A percentile compares a stretch with the other conserved stretches of the same genome.
Conservation (phyloP, 2,888 invertebrate genomes). For the Epirrita christyi region DNA sequence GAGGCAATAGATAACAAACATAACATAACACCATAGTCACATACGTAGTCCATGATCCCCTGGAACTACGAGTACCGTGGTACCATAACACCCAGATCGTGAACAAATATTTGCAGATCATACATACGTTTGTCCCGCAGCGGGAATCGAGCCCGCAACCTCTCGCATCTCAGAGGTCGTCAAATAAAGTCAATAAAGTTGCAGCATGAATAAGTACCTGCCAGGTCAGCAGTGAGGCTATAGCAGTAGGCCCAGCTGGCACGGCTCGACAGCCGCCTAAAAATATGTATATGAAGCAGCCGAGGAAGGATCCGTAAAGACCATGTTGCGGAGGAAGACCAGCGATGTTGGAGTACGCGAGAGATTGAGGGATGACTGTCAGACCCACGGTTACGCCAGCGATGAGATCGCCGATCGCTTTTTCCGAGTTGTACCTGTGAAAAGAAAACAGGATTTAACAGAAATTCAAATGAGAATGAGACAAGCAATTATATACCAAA, state of each 20-base stretch:
- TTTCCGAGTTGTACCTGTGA: conserved; percentile 86
- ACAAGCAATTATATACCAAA: too few species aligned
- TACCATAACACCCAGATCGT: too few species aligned
- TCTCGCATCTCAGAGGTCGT: too few species aligned
- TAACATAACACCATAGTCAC: too few species aligned
- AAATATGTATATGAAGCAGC: conserved; percentile 95
- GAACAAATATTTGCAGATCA: too few species aligned
- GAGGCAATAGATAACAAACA: too few species aligned
- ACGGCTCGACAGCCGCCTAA: conserved; percentile 97
- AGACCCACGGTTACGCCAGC: conserved; percentile 97
- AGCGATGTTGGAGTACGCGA: conserved; percentile 92
- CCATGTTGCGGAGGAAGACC: conserved; percentile 94
- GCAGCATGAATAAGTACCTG: conserved; percentile 61
- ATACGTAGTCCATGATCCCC: too few species aligned
- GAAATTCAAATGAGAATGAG: too few species aligned
- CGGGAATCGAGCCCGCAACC: too few species aligned
- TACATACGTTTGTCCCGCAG: too few species aligned
- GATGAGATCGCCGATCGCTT: conserved; percentile 93
- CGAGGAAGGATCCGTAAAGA: conserved; percentile 96
- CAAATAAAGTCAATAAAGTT: too few species aligned
- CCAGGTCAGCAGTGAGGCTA: conserved; percentile 93
- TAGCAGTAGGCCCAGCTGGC: conserved; percentile 96
- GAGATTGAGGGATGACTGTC: conserved; percentile 96
- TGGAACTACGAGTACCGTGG: too few species aligned
- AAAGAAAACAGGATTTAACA: background rate